phyloP scores from a whole-genome alignment of 2,113 vertebrate genomes.

The Lucifuga dentata region DNA sequence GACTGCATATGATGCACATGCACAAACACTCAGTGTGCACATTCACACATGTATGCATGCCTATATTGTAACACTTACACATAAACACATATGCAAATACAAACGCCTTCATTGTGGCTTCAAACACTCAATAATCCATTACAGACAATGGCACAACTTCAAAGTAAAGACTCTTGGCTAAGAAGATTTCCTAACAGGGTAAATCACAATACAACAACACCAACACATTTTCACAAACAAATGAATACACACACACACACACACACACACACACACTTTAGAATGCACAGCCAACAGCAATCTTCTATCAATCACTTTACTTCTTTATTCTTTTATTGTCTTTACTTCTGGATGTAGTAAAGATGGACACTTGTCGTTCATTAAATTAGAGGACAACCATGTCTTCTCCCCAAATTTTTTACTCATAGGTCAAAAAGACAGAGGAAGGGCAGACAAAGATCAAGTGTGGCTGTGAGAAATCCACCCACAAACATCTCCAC shows the following conservation, averaged over 20 bases:
- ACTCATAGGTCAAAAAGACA: conserved; percentile 64
- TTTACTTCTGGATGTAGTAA: conserved; percentile 35
- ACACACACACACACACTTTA: conserved; percentile 1
- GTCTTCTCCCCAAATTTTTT: conserved; percentile 27
- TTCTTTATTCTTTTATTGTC: conserved; percentile 30
- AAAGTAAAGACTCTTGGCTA: conserved; percentile 56
- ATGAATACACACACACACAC: conserved; percentile 4
- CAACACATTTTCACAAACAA: conserved; percentile 18
- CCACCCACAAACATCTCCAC: conserved; percentile 32
- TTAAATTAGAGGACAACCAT: conserved; percentile 29
- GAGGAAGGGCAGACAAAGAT: conserved; percentile 61
- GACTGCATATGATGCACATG: neutral
- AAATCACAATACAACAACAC: conserved; percentile 19
- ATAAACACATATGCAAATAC: conserved; percentile 52
- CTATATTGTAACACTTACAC: conserved; percentile 8
- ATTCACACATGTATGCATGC: conserved; percentile 2
- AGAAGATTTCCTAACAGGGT: conserved; percentile 46
- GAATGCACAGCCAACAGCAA: neutral
- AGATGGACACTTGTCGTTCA: conserved; percentile 31
- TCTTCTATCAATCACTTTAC: conserved; percentile 3
- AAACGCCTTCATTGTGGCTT: conserved; percentile 45
- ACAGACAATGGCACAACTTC: conserved; percentile 65
- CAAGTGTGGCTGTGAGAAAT: conserved; percentile 68
- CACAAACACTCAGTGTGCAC: neutral
- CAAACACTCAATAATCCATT: conserved; percentile 61